phyloP scores from a whole-genome alignment of 2,113 vertebrate genomes.

The Uria lomvia region DNA sequence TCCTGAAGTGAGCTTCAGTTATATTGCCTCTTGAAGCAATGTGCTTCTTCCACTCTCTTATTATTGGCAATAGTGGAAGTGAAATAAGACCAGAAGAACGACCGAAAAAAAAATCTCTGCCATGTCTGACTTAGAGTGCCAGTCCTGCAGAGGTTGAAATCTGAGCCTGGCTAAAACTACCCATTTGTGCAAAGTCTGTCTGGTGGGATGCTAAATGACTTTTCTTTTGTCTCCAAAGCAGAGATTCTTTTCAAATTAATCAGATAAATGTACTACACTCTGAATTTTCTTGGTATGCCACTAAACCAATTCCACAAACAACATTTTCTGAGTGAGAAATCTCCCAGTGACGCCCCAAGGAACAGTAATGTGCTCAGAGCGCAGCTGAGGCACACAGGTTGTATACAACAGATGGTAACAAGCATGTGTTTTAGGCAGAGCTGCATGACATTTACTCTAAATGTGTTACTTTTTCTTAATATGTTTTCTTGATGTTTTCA shows the following conservation, averaged over 20 bases:
- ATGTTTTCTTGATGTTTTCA: neutral
- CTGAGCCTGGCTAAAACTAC: neutral
- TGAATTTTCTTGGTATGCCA: neutral
- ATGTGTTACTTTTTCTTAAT: neutral
- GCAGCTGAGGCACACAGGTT: constrained; percentile 29
- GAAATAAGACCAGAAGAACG: neutral
- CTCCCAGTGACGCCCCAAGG: neutral
- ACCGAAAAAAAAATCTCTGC: neutral
- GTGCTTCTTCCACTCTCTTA: neutral
- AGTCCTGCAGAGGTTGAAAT: neutral
- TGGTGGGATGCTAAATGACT: neutral
- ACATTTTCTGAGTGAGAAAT: constrained; percentile 22
- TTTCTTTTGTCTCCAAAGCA: neutral
- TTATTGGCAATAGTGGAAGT: neutral
- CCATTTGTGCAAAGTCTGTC: neutral
- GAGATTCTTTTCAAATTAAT: neutral
- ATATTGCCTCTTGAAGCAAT: neutral
- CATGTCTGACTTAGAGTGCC: neutral
- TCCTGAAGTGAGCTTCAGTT: neutral
- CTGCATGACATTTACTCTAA: constrained; percentile 14
- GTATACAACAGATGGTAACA: constrained; percentile 27
- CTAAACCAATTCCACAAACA: neutral
- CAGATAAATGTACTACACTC: neutral
- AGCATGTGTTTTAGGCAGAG: constrained; percentile 37
- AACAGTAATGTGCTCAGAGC: neutral